These are phyloP conservation scores for Caenorhabditis briggsae DNA, from an alignment of 1,140 invertebrate species.

Conservation along the genomic window DNA sequence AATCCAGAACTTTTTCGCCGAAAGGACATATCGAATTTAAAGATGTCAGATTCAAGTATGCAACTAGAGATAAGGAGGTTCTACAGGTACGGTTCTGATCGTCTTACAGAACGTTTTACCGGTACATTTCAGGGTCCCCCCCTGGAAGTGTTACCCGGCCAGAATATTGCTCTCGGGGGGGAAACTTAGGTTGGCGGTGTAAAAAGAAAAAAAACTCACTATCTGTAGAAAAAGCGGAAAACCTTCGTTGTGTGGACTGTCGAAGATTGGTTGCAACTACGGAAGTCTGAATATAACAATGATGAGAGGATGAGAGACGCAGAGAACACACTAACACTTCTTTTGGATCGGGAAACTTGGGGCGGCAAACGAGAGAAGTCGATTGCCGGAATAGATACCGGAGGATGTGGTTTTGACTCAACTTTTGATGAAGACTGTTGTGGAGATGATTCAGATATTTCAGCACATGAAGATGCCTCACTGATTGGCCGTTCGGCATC, in stretches of 20 bases:
- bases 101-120: no score
- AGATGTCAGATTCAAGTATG: constrained; percentile 67
- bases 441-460: constrained; percentile 1
- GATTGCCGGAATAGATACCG: not conserved
- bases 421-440: constrained; percentile 5
- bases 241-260: constrained; percentile 12
- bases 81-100: constrained; percentile 80
- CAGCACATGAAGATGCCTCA: not conserved
- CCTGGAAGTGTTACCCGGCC: constrained; percentile 89
- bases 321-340: constrained; percentile 37
- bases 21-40: constrained; percentile 67
- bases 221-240: constrained; percentile 16
- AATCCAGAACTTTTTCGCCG: constrained; percentile 68
- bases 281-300: constrained; percentile 20
- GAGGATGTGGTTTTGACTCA: not conserved
- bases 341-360: not conserved
- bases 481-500: constrained; percentile 21
- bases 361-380: constrained; percentile 5
- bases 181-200: not conserved
- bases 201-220: constrained; percentile 30
- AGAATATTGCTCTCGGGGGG: constrained; percentile 89
- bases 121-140: constrained; percentile 83
- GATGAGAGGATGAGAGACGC: not conserved
- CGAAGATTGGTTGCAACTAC: constrained; percentile 8
- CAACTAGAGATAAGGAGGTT: constrained; percentile 69